Evolutionary conservation across 2,797 vertebrate species (phyloP), one percentile per base, ranked within the genome.

Genomic region (Scolopax rusticola): DNA sequence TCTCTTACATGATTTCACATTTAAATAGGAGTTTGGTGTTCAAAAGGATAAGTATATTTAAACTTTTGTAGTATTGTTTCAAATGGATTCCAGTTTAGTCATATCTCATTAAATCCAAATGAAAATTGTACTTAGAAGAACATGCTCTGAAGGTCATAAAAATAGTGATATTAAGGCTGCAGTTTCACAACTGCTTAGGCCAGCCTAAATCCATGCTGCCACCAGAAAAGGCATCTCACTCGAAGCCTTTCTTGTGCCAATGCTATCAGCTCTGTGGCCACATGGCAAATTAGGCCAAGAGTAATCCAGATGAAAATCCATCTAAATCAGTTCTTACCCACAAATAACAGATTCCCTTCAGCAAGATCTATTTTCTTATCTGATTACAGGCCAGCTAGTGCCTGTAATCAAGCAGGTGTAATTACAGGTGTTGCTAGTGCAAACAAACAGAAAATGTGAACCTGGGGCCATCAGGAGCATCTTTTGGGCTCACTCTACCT

Each of bases 151-250:
- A 43, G 81, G 70, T 8, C 60, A 51, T 1, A 47, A 19, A 13
- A 25, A 33, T 1, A 0, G 23, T 19, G 19, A 41, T 2, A 12
- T 5, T 1, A 2, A 38, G 16, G n/a, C 82, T 48, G 68, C 0
- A 2, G 24, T 45, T 59, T 45, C 64, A 40, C 43, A 61, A 16
- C 38, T 40, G 38, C 77, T 53, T 51, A 76, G 71, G 70, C 38
- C 43, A 51, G 16, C 23, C 40, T 45, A 57, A 73, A 76, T 9
- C 74, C 50, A 17, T 0, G 13, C 47, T 71, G 74, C 54, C 67
- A 69, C 50, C 74, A 50, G 78, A 50, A 53, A 10, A 15, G 38
- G 21, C 59, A 57, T 14, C 50, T 28, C 40, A 4, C 18, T 14
- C 50, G 24, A 48, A 64, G 38, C 43, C 60, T 33, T 48, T 76